Percentiles rank a stretch among this genome's conserved stretches.
These are phyloP conservation scores for Carlito syrichta DNA, from an alignment of 2,113 vertebrate genomes.

Conservation along the genomic window DNA sequence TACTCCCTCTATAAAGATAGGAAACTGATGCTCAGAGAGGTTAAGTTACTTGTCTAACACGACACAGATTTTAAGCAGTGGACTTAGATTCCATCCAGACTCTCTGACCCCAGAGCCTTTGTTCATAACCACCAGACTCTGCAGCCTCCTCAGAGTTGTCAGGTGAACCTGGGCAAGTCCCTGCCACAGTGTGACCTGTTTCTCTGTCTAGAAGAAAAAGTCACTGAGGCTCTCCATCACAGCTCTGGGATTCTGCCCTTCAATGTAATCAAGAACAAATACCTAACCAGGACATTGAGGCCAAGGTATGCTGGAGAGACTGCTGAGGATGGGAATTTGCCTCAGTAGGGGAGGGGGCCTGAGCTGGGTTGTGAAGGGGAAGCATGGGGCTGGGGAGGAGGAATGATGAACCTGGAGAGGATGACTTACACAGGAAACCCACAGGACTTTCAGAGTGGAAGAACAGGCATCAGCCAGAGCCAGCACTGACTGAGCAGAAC, in stretches of 20 bases:
- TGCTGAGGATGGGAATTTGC: not conserved
- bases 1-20: not conserved
- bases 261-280: not conserved
- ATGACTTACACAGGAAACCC: not conserved
- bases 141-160: not conserved
- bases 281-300: not conserved
- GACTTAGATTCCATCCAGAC: not conserved
- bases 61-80: not conserved
- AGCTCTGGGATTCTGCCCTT: not conserved
- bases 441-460: not conserved
- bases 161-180: not conserved
- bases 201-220: not conserved
- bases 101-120: not conserved
- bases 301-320: not conserved
- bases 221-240: not conserved
- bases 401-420: not conserved
- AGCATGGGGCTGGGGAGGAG: not conserved
- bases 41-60: not conserved
- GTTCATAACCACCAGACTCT: not conserved
- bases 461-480: not conserved
- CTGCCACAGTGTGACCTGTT: not conserved
- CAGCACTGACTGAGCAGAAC: too few species aligned
- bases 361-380: not conserved
- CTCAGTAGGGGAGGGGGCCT: not conserved
- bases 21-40: not conserved